Base-by-base conservation (phyloP, 2,888 invertebrate genomes). In the Spodoptera picta region DNA sequence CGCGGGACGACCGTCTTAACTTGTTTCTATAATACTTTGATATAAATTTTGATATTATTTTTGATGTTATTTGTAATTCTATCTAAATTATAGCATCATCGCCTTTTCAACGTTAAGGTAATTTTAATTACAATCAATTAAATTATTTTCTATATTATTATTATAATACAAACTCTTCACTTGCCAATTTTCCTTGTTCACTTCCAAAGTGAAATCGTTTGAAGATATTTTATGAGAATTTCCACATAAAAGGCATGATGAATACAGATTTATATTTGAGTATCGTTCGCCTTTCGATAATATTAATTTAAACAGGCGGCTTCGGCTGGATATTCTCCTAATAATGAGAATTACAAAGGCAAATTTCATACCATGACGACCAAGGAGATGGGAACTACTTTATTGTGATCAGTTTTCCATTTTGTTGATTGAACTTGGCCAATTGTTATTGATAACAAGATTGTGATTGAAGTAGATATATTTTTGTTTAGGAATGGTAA, bases 251-350 rank as follows among this genome's bases (percentile, higher is more conserved):
- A 66, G 59, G 50, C 31, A 72, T 54, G 53, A 72, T 59, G 53
- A 59, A 69, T 53, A 36, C 60, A 73, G 27, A 69, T 69, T 69
- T 55, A 54, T 73, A 69, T 69, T 69, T 14, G 36, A 69, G 55
- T 56, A 61, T 68, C 55, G 48, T 52, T 53, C 52, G 66, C 36
- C 59, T 55, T 71, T 60, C 59, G 24, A 69, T 69, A 69, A 58
- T 65, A 72, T 75, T 72, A 75, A 69, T 75, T 74, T 60, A 24
- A 52, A 63, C 64, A 56, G 55, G n/a, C 47, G 36, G 64, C 65
- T 58, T 57, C 47, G 57, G 60, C 65, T 54, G 65, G 60, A 57
- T 65, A 48, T 60, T 63, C 36, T 50, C 60, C 48, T 55, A 51
- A 60, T 75, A 65, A 60, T 41, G 50, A 36, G 59, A 42, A 70